Evolutionary conservation across 2,888 invertebrate genomes (phyloP).

Genomic region (Argynnis bischoffii): DNA sequence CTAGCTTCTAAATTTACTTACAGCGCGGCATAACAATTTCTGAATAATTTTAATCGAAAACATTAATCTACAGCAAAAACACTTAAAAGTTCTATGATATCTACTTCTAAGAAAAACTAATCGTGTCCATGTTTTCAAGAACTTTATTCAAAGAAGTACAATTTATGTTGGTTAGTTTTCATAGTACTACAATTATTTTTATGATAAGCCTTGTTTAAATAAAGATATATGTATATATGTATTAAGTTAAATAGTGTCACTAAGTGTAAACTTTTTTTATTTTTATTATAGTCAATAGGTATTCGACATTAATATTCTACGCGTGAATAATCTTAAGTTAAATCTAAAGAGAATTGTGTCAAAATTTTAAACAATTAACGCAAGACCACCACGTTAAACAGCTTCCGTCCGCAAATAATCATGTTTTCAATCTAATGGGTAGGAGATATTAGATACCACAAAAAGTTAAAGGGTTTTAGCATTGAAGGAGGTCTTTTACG

Average conservation of each 20-base stretch:
- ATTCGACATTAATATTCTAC: constrained; percentile 44
- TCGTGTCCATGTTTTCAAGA: neutral
- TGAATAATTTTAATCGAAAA: constrained; percentile 56
- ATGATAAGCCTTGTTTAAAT: too few relatives aligned
- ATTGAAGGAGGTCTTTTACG: constrained; percentile 44
- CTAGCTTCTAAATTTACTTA: too few relatives aligned
- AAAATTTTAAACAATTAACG: constrained; percentile 39
- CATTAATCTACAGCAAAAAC: constrained; percentile 75
- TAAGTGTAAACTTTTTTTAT: too few relatives aligned
- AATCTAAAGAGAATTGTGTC: constrained; percentile 52
- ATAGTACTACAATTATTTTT: too few relatives aligned
- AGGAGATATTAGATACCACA: constrained; percentile 47
- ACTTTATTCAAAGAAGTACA: constrained; percentile 61
- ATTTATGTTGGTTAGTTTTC: too few relatives aligned
- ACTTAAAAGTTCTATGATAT: constrained; percentile 59
- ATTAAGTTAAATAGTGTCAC: too few relatives aligned
- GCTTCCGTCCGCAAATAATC: constrained; percentile 45
- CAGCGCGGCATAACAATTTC: neutral
- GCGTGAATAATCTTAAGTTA: constrained; percentile 56
- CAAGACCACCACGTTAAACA: constrained; percentile 66
- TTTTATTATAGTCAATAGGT: too few relatives aligned
- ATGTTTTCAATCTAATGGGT: constrained; percentile 45
- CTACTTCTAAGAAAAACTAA: constrained; percentile 15
- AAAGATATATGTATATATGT: too few relatives aligned
- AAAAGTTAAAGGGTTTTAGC: constrained; percentile 43